A percentile compares a stretch with the other conserved stretches of the same genome.
Evolutionary conservation across 2,797 vertebrate genomes (phyloP).

Genomic region (Heterohyrax brucei): DNA sequence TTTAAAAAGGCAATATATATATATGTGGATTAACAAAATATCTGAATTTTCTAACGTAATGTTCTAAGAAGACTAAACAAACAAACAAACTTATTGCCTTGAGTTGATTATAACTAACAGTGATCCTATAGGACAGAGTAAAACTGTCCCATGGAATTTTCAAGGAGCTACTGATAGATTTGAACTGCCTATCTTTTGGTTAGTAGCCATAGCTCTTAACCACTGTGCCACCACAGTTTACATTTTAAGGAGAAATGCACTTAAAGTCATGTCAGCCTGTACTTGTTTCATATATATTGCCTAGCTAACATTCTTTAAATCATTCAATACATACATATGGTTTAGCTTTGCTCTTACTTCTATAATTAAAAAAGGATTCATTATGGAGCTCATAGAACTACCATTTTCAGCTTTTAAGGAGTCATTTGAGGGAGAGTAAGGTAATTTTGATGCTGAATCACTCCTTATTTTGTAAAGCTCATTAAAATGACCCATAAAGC

Average conservation of each 20-base stretch:
- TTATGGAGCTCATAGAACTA: background rate
- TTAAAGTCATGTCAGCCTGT: background rate
- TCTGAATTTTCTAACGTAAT: background rate
- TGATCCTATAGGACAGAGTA: no score
- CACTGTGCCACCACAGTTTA: no score
- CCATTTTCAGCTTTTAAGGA: slow-evolving; percentile 18
- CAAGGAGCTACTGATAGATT: no score
- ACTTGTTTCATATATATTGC: slow-evolving; percentile 72
- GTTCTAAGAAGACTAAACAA: background rate
- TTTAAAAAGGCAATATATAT: background rate
- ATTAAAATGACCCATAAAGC: background rate
- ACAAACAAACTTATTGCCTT: no score
- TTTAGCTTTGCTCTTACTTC: slow-evolving; percentile 39
- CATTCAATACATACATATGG: background rate
- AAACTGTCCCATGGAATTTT: no score
- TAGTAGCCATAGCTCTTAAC: no score
- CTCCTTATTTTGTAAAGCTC: slow-evolving; percentile 34
- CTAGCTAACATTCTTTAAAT: background rate
- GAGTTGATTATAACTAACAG: no score
- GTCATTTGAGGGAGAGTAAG: background rate
- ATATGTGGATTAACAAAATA: background rate
- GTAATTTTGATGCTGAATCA: slow-evolving; percentile 14
- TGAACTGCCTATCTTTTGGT: no score
- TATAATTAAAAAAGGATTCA: slow-evolving; percentile 40
- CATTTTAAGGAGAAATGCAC: slow-evolving; percentile 11